Percentiles rank a stretch among this genome's conserved stretches.
Evolutionary conservation across 2,797 vertebrate genomes (phyloP).

Genomic region (Betta splendens): DNA sequence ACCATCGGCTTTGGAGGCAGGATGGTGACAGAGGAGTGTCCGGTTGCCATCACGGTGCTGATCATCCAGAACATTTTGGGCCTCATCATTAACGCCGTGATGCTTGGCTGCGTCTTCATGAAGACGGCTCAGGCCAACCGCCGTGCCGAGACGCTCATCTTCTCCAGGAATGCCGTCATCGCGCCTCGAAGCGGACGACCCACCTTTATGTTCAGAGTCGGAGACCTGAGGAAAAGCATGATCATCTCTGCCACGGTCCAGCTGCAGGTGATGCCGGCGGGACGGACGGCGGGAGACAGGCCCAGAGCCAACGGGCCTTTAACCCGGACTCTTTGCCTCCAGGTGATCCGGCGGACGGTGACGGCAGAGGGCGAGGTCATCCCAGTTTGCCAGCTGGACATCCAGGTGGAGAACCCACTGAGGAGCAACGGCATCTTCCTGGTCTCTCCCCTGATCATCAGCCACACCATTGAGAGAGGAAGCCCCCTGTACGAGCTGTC

Average conservation of each 20-base stretch:
- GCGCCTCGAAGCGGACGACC: slow-evolving; percentile 89
- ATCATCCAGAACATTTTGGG: slow-evolving; percentile 98
- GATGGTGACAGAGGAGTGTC: slow-evolving; percentile 98
- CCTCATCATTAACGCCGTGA: slow-evolving; percentile 95
- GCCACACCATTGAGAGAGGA: slow-evolving; percentile 91
- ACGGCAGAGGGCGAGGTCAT: slow-evolving; percentile 95
- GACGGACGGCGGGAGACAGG: too few relatives aligned
- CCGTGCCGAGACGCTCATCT: slow-evolving; percentile 94
- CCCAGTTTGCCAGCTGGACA: slow-evolving; percentile 94
- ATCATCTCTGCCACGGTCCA: slow-evolving; percentile 95
- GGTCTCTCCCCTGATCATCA: slow-evolving; percentile 94
- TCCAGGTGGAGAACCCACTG: slow-evolving; percentile 95
- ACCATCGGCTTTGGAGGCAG: slow-evolving; percentile 97
- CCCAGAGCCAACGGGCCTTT: too few relatives aligned
- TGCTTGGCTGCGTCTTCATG: slow-evolving; percentile 99
- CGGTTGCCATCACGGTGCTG: slow-evolving; percentile 90
- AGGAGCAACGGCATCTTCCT: slow-evolving; percentile 97
- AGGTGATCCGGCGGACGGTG: slow-evolving; percentile 90
- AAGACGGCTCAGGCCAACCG: slow-evolving; percentile 97
- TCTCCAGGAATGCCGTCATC: slow-evolving; percentile 93
- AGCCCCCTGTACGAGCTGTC: slow-evolving; percentile 96
- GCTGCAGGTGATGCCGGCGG: slow-evolving; percentile 93
- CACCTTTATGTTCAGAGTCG: slow-evolving; percentile 95
- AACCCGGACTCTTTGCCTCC: slow-evolving; percentile 25
- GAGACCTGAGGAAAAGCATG: slow-evolving; percentile 97